Conservation (phyloP, 2,888 invertebrate species). For the Belgica antarctica region DNA sequence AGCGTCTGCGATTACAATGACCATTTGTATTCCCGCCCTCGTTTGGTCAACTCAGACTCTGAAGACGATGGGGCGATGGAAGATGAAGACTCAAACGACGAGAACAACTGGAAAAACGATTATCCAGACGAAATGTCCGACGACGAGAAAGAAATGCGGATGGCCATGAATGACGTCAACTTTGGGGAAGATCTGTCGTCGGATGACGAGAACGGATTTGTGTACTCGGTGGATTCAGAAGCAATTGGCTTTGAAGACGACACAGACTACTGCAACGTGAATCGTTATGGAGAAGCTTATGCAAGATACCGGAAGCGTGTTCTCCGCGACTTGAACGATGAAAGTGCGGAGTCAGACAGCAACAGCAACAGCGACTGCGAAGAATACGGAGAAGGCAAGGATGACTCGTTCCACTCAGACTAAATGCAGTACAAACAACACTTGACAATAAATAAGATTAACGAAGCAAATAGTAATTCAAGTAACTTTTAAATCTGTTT, state of each 20-base stretch:
- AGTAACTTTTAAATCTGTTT: too few species aligned
- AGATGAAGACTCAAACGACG: slow-evolving; percentile 73
- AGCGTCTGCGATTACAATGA: slow-evolving; percentile 42
- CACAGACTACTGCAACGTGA: slow-evolving; percentile 58
- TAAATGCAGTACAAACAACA: too few species aligned
- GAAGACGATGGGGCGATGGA: slow-evolving; percentile 54
- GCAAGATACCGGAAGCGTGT: slow-evolving; percentile 65
- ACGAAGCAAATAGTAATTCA: too few species aligned
- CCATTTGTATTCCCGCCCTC: slow-evolving; percentile 50
- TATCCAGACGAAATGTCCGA: slow-evolving; percentile 67
- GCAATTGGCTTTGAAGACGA: slow-evolving; percentile 53
- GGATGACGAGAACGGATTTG: slow-evolving; percentile 52
- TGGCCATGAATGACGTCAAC: slow-evolving; percentile 58
- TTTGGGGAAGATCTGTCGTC: slow-evolving; percentile 50
- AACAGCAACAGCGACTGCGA: neutral
- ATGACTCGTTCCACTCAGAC: slow-evolving; percentile 17
- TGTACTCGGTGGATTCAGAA: slow-evolving; percentile 54
- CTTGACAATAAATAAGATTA: too few species aligned
- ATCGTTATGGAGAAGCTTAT: slow-evolving; percentile 64
- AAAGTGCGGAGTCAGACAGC: neutral
- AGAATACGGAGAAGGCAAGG: neutral
- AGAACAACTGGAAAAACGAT: slow-evolving; percentile 73
- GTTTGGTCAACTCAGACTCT: slow-evolving; percentile 51
- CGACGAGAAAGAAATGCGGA: slow-evolving; percentile 61
- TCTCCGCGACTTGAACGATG: neutral